Percentiles rank a stretch among this genome's conserved stretches.
Conservation (phyloP, 2,797 vertebrate species). For the Coendou prehensilis region DNA sequence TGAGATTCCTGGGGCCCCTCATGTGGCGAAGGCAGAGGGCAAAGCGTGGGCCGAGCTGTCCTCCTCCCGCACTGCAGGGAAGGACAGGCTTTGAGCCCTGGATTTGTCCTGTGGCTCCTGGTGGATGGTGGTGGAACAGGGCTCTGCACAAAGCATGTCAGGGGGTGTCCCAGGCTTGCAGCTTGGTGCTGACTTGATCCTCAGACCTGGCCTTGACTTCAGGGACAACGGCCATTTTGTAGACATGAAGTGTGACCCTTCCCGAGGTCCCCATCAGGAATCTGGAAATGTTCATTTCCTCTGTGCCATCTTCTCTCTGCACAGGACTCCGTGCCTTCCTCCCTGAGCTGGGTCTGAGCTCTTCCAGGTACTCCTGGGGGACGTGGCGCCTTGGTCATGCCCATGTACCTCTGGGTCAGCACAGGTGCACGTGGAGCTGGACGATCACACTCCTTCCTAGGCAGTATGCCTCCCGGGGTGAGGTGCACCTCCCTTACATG, state of each 20-base stretch:
- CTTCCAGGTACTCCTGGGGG: neutral
- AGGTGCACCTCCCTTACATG: rapidly evolving
- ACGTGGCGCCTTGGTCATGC: rapidly evolving
- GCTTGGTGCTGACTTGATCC: rapidly evolving
- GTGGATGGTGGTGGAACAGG: too few relatives aligned
- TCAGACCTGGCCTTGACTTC: neutral
- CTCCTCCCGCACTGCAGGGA: neutral
- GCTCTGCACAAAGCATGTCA: too few relatives aligned
- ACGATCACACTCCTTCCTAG: rapidly evolving
- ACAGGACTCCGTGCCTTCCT: rapidly evolving
- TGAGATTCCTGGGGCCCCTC: neutral
- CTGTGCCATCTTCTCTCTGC: rapidly evolving
- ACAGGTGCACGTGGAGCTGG: neutral
- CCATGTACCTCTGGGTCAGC: rapidly evolving
- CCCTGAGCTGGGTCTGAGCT: too few relatives aligned
- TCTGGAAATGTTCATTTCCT: rapidly evolving
- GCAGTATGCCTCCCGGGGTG: neutral
- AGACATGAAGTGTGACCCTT: neutral
- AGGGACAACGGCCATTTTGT: neutral
- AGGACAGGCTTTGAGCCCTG: neutral
- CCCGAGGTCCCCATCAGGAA: rapidly evolving
- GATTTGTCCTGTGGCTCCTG: neutral
- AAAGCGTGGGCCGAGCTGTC: neutral
- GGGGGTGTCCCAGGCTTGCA: rapidly evolving
- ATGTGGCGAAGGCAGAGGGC: neutral